Conservation (phyloP, 2,888 invertebrate species). For the Himalopsyche japonica region DNA sequence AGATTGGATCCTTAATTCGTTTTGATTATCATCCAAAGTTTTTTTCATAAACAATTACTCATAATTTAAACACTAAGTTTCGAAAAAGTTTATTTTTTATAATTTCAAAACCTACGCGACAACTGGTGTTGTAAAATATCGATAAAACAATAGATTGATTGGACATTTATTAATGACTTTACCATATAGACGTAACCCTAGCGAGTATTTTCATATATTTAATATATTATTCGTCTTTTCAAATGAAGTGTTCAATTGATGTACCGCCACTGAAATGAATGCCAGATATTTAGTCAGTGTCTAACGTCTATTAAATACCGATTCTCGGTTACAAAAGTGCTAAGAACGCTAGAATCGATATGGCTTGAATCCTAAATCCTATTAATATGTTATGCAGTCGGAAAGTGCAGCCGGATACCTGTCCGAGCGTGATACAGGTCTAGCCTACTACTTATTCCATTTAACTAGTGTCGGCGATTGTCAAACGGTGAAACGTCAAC, state of each 20-base stretch:
- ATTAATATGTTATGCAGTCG: neutral
- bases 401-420: neutral
- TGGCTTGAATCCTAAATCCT: neutral
- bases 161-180: too few species aligned
- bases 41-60: too few species aligned
- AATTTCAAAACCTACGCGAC: too few species aligned
- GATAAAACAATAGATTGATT: too few species aligned
- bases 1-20: too few species aligned
- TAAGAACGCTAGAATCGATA: neutral
- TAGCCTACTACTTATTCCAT: neutral
- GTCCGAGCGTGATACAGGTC: neutral
- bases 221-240: too few species aligned
- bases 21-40: too few species aligned
- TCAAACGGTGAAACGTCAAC: neutral
- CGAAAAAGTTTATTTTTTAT: too few species aligned
- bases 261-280: neutral
- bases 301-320: neutral
- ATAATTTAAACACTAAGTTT: too few species aligned
- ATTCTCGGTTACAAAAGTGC: neutral
- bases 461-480: neutral
- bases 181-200: too few species aligned
- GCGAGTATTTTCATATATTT: too few species aligned
- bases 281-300: neutral
- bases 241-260: neutral
- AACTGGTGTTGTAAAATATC: too few species aligned